Evolutionary conservation across 2,888 invertebrate genomes (phyloP).

Genomic region (Himalopsyche kuldschensis): DNA sequence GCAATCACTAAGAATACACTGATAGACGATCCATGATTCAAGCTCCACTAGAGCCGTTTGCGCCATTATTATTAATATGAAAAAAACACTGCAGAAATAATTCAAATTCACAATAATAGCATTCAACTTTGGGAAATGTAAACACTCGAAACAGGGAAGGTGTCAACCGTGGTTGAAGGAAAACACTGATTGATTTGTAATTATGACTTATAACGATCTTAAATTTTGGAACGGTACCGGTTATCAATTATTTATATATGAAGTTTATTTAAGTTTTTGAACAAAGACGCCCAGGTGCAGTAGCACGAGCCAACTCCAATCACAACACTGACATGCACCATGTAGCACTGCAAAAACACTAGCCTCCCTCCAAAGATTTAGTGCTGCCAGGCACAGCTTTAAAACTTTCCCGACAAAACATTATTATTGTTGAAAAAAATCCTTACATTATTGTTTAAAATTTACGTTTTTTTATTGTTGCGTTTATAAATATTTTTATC

Average conservation of each 20-base stretch:
- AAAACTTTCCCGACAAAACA: background rate
- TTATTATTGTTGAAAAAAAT: too few relatives aligned
- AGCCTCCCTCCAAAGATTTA: background rate
- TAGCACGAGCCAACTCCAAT: background rate
- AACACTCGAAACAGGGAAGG: background rate
- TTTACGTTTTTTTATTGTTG: too few relatives aligned
- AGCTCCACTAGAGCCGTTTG: conserved; percentile 61
- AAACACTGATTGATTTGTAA: background rate
- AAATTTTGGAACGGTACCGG: background rate
- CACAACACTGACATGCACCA: background rate
- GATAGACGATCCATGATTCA: conserved; percentile 72
- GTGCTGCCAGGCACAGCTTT: background rate
- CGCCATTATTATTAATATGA: conserved; percentile 19
- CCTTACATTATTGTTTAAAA: too few relatives aligned
- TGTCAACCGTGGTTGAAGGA: background rate
- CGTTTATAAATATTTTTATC: too few relatives aligned
- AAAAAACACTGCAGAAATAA: background rate
- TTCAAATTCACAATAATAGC: conserved; percentile 10
- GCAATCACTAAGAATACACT: conserved; percentile 68
- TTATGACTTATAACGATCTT: background rate
- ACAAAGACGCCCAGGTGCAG: background rate
- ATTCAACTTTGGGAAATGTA: background rate
- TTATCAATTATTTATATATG: background rate
- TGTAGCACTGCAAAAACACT: background rate
- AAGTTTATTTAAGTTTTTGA: background rate